Percentiles rank a stretch among this genome's conserved stretches.
Evolutionary conservation across 2,888 invertebrate genomes (phyloP).

Genomic region (Ypsolopha scabrella): DNA sequence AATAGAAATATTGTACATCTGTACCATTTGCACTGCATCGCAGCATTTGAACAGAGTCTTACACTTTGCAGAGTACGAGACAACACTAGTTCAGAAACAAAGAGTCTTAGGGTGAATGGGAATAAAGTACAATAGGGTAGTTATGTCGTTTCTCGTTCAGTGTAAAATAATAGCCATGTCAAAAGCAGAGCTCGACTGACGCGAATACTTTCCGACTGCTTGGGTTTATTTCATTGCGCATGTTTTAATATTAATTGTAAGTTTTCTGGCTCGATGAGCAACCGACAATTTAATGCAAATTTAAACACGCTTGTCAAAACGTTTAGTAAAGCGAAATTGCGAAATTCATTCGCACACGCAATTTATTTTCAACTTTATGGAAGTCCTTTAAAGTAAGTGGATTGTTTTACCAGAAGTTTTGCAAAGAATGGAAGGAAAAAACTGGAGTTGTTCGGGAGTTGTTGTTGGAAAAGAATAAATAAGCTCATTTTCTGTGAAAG

Average conservation of each 20-base stretch:
- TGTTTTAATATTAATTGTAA: conserved; percentile 67
- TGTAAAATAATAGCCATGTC: conserved; percentile 56
- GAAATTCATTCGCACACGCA: not conserved
- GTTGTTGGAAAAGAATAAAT: not conserved
- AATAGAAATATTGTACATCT: too few relatives aligned
- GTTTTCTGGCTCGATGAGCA: conserved; percentile 45
- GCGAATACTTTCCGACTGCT: conserved; percentile 59
- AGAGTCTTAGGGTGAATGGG: too few relatives aligned
- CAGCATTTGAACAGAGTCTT: too few relatives aligned
- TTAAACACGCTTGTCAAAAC: conserved; percentile 41
- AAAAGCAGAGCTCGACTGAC: conserved; percentile 52
- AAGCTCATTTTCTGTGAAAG: too few relatives aligned
- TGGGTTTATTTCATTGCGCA: conserved; percentile 61
- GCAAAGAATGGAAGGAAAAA: not conserved
- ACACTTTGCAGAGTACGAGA: too few relatives aligned
- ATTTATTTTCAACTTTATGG: not conserved
- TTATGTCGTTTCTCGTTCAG: conserved; percentile 20
- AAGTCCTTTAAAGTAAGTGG: not conserved
- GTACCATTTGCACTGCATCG: too few relatives aligned
- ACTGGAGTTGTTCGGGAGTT: not conserved
- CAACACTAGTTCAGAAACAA: too few relatives aligned
- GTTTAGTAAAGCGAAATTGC: conserved; percentile 19
- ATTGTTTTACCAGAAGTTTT: not conserved
- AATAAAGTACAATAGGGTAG: conserved; percentile 1
- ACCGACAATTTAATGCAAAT: conserved; percentile 41